A percentile compares a stretch with the other conserved stretches of the same genome.
Evolutionary conservation across 2,888 invertebrate genomes (phyloP).

Genomic region (Ferrisia virgata): DNA sequence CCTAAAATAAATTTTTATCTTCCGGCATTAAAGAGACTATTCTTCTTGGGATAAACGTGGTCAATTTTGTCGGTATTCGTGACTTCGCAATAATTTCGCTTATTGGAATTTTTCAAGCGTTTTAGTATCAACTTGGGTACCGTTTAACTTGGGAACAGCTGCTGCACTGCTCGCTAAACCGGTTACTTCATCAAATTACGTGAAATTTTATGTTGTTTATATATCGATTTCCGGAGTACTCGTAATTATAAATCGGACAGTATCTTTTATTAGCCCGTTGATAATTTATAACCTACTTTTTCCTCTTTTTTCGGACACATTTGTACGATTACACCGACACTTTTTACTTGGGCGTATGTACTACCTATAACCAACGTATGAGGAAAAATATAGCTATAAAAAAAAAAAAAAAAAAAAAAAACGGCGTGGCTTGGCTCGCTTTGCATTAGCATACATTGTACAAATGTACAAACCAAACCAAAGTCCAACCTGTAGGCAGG

Average conservation of each 20-base stretch:
- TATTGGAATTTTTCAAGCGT: conserved; percentile 36
- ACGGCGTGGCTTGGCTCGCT: background rate
- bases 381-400: no score
- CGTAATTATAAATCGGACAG: conserved; percentile 27
- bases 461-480: no score
- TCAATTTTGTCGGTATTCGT: conserved; percentile 37
- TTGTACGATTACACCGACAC: background rate
- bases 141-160: conserved; percentile 12
- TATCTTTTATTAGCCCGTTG: conserved; percentile 18
- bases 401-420: background rate
- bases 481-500: conserved; percentile 10
- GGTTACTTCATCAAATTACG: conserved; percentile 27
- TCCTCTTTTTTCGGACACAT: conserved; percentile 32
- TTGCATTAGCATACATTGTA: conserved; percentile 23
- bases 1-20: conserved; percentile 35
- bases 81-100: conserved; percentile 34
- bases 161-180: background rate
- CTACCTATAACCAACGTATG: no score
- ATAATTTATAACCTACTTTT: conserved; percentile 24
- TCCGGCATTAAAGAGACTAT: conserved; percentile 28
- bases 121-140: background rate
- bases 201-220: background rate
- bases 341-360: background rate
- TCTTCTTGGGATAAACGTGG: conserved; percentile 33
- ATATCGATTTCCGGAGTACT: conserved; percentile 27